Base-by-base conservation (phyloP, 2,888 invertebrate species). In the Ochropleura leucogaster region DNA sequence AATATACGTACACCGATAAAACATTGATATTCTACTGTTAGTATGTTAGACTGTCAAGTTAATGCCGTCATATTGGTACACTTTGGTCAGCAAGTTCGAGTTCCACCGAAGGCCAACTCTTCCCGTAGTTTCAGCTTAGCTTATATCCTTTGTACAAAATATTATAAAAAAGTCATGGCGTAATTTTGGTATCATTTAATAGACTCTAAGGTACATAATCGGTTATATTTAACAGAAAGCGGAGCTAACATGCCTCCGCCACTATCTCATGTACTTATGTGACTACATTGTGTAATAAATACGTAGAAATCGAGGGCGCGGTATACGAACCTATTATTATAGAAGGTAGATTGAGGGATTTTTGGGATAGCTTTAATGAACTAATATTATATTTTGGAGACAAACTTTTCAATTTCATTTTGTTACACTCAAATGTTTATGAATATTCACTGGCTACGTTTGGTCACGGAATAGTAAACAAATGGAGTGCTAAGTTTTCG, bases 91-190 rank as follows among this genome's bases (percentile, higher is more conserved):
- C 76, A 62, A 70, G 46, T 62, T 75, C 72, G 60, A 72, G 77
- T 81, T 72, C 65, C 66, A 68, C 63, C 79, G 47, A 76, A 77
- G 64, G 67, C 64, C 44, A 74, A 77, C 74, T 81, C 72, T 60
- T 74, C 75, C 77, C 73, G 59, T 64, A 72, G 68, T 55, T 67
- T 72, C 79, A 81, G 73, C 80, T 89, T 83, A 84, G 77, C 76
- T 81, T 84, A 85, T 79, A 87, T 86, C 68, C 86, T 89, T 90
- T 89, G 91, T 94, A 94, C 90, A 94, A 94, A 93, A 93, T 87
- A 88, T 93, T 94, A 93, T 91, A 89, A 90, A 93, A 30, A 94
- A 92, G 95, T 95, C 94, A 95, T 94, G 95, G 93, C 91, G 88
- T 85, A 89, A 87, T 90, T 90, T 90, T 90, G 90, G 90, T 91